These are phyloP conservation scores for Tetropium fuscum DNA, from an alignment of 2,888 invertebrate species.

Conservation along the genomic window DNA sequence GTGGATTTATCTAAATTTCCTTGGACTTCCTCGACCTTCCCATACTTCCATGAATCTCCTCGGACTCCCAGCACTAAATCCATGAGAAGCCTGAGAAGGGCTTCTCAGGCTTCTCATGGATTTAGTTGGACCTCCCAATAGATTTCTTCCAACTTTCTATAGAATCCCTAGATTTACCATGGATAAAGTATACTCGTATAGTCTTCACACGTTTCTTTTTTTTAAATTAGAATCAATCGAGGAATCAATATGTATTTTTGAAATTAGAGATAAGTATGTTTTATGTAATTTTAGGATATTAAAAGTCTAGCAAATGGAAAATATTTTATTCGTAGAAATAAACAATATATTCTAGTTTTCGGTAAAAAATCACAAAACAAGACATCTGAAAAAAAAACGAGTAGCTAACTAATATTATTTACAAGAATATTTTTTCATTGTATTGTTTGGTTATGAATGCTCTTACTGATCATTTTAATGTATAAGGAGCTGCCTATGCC, in stretches of 20 bases:
- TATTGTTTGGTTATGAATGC: slow-evolving; percentile 1
- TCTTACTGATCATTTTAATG: slow-evolving; percentile 2
- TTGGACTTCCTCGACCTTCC: background rate
- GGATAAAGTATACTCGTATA: background rate
- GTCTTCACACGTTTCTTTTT: background rate
- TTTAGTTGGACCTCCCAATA: background rate
- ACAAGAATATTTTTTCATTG: background rate
- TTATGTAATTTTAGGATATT: background rate
- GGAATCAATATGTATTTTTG: background rate
- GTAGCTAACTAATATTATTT: background rate
- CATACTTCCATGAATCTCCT: too few species aligned
- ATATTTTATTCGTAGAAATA: background rate
- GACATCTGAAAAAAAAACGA: too few species aligned
- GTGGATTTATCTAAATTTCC: background rate
- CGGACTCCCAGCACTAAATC: too few species aligned
- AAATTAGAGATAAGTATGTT: background rate
- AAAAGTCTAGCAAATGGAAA: background rate
- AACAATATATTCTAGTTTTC: background rate
- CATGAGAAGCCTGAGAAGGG: too few species aligned
- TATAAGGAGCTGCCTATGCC: too few species aligned
- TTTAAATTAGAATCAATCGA: background rate
- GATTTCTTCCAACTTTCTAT: background rate
- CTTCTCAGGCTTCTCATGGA: background rate
- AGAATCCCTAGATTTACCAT: background rate
- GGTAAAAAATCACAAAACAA: background rate